Evolutionary conservation across 1,140 invertebrate genomes (phyloP).

Genomic region (Eumeta japonica): DNA sequence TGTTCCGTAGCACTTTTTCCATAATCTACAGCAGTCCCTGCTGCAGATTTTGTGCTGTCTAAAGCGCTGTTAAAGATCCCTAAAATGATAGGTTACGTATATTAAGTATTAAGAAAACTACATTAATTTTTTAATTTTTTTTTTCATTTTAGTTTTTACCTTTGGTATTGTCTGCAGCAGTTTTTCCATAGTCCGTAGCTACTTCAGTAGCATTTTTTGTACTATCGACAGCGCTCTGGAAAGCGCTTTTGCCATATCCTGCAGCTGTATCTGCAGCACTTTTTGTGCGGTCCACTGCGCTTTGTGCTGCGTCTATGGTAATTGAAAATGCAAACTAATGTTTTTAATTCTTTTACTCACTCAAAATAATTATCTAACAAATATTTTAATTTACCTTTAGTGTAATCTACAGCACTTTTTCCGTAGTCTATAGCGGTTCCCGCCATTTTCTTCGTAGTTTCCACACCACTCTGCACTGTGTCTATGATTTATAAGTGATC

Average conservation of each 20-base stretch:
- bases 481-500: conserved; percentile 13
- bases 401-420: conserved; percentile 34
- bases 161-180: conserved; percentile 5
- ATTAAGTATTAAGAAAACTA: too few relatives aligned
- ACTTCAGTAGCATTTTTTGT: conserved; percentile 11
- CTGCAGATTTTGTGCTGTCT: too few relatives aligned
- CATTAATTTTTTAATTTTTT: too few relatives aligned
- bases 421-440: conserved; percentile 33
- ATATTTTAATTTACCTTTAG: conserved; percentile 28
- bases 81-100: too few relatives aligned
- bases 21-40: too few relatives aligned
- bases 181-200: conserved; percentile 8
- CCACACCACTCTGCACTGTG: conserved; percentile 28
- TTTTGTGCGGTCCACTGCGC: conserved; percentile 42
- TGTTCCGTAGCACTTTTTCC: too few relatives aligned
- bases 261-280: conserved; percentile 32
- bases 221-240: too few relatives aligned
- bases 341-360: too few relatives aligned
- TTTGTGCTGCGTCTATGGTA: conserved; percentile 35
- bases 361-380: too few relatives aligned
- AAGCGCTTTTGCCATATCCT: conserved; percentile 38
- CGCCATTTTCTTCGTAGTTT: conserved; percentile 26
- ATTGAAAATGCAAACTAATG: conserved; percentile 12
- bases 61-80: too few relatives aligned
- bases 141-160: too few relatives aligned